Evolutionary conservation across 2,797 vertebrate genomes (phyloP), one percentile per base, ranked within the genome.

Genomic region (Pelodytes ibericus): DNA sequence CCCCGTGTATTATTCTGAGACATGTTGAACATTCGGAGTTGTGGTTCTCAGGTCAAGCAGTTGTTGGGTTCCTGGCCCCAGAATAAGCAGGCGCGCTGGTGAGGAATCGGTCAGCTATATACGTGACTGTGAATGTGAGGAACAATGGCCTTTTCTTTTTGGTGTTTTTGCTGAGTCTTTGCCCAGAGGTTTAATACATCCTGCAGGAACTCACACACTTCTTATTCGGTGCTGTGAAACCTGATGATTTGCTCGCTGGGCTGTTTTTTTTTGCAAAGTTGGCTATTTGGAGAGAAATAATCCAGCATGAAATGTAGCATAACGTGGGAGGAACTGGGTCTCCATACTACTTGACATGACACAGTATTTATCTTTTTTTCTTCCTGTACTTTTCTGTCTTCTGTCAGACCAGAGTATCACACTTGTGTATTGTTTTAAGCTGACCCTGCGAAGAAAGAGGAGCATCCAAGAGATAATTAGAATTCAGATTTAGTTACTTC

Each of bases 401-500:
- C 41, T 26, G 49, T 62, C 58, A 57, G 44, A 33, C 60, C 39
- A 26, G 29, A 62, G 58, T 18, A 73, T 64, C 11, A 31, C 26
- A 27, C 60, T 26, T 73, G 60, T 73, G 30, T 73, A 64, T 73
- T 73, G 58, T 64, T 64, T 57, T 63, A 64, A 53, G 47, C 27
- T 64, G 71, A 73, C 71, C 71, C 64, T 47, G 25, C 15, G 39
- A 16, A 31, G 44, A 72, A 63, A 63, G 36, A 1, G 7, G 60
- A 73, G 60, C 10, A 73, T 56, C 61, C 29, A 41, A 39, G 56
- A 56, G 71, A 73, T 73, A 64, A 73, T 64, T 73, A 64, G 71
- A 73, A 73, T 64, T 64, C 47, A 64, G 47, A 56, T 73, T 73
- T 27, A 10, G 71, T 73, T 73, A 73, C 71, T 53, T 72, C 44